Conservation (phyloP, 1,140 invertebrate genomes). For the Andricus grossulariae region DNA sequence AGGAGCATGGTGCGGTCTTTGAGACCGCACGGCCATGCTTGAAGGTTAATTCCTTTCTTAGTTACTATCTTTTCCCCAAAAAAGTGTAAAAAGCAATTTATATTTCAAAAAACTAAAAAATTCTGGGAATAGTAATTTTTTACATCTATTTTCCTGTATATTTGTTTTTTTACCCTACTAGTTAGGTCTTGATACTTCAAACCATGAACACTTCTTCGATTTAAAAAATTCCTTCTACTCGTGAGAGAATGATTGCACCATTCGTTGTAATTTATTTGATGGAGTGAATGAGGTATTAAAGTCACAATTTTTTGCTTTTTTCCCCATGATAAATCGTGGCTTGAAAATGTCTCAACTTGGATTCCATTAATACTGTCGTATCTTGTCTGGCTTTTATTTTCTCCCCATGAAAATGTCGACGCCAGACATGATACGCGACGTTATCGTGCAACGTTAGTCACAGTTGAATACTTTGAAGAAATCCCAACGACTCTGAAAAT, state of each 20-base stretch:
- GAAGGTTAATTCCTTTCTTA: too few relatives aligned
- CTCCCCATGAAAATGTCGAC: slow-evolving; percentile 21
- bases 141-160: neutral
- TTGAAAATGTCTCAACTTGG: slow-evolving; percentile 27
- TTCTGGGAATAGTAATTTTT: too few relatives aligned
- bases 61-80: too few relatives aligned
- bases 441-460: neutral
- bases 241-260: neutral
- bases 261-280: neutral
- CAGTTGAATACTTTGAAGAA: too few relatives aligned
- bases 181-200: neutral
- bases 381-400: slow-evolving; percentile 12
- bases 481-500: too few relatives aligned
- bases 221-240: neutral
- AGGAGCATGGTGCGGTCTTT: too few relatives aligned
- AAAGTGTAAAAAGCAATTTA: too few relatives aligned
- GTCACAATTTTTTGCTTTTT: neutral
- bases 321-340: neutral
- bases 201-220: neutral
- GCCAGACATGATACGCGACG: slow-evolving; percentile 21
- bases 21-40: too few relatives aligned
- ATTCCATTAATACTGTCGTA: slow-evolving; percentile 24
- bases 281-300: neutral
- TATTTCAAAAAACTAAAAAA: too few relatives aligned
- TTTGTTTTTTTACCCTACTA: neutral